phyloP scores from a whole-genome alignment of 2,113 vertebrate species.

The Nansenia antarctica region DNA sequence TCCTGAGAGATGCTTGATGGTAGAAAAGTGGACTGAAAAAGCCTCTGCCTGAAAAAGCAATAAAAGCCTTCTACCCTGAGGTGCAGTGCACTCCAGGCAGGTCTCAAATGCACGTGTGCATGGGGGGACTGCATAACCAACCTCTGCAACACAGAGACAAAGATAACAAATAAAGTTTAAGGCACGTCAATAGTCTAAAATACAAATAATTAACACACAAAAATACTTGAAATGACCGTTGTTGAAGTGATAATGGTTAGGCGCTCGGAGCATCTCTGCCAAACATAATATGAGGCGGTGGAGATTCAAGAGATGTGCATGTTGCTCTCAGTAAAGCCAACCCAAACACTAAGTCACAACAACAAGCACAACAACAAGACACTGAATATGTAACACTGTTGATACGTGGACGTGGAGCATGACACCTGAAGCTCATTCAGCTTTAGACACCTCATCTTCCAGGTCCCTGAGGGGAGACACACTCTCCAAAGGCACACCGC shows the following conservation, averaged over 20 bases:
- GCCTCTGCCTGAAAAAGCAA: too few species aligned
- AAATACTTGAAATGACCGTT: constrained; percentile 42
- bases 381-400: not conserved
- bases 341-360: not conserved
- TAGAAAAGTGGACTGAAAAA: too few species aligned
- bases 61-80: too few species aligned
- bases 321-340: constrained; percentile 10
- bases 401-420: not conserved
- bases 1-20: too few species aligned
- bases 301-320: constrained; percentile 22
- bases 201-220: constrained; percentile 5
- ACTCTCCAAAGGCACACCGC: not conserved
- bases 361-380: constrained; percentile 9
- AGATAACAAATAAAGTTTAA: constrained; percentile 43
- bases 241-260: constrained; percentile 1
- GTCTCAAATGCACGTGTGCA: constrained; percentile 13
- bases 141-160: constrained; percentile 17
- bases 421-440: not conserved
- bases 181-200: constrained; percentile 47
- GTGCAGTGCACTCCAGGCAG: not conserved
- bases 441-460: not conserved
- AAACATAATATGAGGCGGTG: constrained; percentile 14
- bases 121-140: constrained; percentile 16
- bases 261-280: constrained; percentile 19
- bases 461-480: not conserved